phyloP scores from a whole-genome alignment of 2,888 invertebrate genomes.

The Andrena flavipes region DNA sequence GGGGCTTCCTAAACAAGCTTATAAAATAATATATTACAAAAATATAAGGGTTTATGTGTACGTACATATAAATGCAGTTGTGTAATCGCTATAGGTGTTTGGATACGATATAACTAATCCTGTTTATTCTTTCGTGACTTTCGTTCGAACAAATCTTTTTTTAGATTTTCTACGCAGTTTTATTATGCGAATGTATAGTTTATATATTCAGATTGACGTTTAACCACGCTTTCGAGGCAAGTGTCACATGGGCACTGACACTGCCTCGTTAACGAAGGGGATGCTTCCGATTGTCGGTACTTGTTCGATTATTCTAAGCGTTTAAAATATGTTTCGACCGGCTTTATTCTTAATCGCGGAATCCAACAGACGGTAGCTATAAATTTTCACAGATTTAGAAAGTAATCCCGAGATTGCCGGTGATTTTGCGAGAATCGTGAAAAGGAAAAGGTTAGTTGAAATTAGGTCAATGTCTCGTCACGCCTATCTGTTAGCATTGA shows the following conservation, averaged over 20 bases:
- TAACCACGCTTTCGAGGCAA: constrained; percentile 37
- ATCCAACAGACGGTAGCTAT: background rate
- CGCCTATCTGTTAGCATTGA: background rate
- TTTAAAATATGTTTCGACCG: background rate
- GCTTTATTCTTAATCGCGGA: background rate
- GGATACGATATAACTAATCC: background rate
- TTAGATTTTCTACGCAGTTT: background rate
- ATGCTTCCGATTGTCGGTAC: background rate
- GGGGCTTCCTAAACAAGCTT: background rate
- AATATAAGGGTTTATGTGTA: constrained; percentile 16
- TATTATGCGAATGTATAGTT: background rate
- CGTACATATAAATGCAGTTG: constrained; percentile 69
- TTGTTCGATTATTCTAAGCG: background rate
- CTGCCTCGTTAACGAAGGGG: background rate
- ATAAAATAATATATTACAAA: constrained; percentile 11
- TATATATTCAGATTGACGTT: constrained; percentile 17
- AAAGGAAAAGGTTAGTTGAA: constrained; percentile 6
- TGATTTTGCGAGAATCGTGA: background rate
- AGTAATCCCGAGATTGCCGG: background rate
- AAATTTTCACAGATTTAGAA: background rate
- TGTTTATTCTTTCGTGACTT: constrained; percentile 11
- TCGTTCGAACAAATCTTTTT: background rate
- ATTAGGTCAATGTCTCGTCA: constrained; percentile 33
- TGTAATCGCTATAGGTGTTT: constrained; percentile 67
- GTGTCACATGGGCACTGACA: constrained; percentile 66